These are phyloP conservation scores for Temnothorax rugatulus DNA, from an alignment of 2,888 invertebrate species.

Conservation along the genomic window DNA sequence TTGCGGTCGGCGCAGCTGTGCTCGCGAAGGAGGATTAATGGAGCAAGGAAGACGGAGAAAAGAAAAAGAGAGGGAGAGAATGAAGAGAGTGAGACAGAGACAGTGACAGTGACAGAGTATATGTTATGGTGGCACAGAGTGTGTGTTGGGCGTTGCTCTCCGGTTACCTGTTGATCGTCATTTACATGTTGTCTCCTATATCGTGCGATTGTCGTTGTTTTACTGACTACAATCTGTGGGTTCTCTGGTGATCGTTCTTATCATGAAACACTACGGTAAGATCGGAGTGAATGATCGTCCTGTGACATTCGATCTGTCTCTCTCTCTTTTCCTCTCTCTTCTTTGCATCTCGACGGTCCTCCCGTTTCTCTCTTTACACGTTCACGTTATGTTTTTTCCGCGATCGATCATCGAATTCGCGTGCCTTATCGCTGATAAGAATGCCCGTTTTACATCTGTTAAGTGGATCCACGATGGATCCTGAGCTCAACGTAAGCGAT, in stretches of 20 bases:
- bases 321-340: background rate
- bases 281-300: constrained; percentile 3
- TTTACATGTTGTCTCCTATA: constrained; percentile 26
- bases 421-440: constrained; percentile 41
- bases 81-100: background rate
- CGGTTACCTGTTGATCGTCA: constrained; percentile 75
- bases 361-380: background rate
- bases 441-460: constrained; percentile 18
- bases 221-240: background rate
- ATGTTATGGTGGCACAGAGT: constrained; percentile 63
- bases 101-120: background rate
- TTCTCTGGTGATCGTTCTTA: constrained; percentile 6
- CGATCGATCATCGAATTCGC: background rate
- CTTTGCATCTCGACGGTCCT: background rate
- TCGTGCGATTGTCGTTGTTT: constrained; percentile 5
- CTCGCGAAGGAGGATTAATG: constrained; percentile 1
- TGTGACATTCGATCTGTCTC: constrained; percentile 14
- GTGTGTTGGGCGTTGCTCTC: constrained; percentile 77
- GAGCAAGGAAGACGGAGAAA: background rate
- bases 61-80: background rate
- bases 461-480: background rate
- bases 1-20: constrained; percentile 3
- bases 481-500: background rate
- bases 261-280: constrained; percentile 54
- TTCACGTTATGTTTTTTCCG: background rate